A percentile compares a stretch with the other conserved stretches of the same genome.
Evolutionary conservation across 2,888 invertebrate species (phyloP).

Genomic region (Agrenia bidenticulata): DNA sequence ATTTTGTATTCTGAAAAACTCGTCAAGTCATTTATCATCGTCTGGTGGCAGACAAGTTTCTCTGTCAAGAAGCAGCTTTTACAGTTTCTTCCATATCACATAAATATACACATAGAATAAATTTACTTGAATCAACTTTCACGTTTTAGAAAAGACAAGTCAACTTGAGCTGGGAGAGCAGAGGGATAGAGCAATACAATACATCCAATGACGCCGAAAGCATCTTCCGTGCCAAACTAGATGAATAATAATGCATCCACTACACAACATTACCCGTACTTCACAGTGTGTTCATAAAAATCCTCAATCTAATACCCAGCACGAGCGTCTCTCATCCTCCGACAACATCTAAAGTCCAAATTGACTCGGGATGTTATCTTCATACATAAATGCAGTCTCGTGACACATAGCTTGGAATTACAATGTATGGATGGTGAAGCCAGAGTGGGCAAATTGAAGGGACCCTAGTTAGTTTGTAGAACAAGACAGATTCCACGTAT

Average conservation of each 20-base stretch:
- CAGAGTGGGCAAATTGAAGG: conserved; percentile 8
- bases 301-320: too few relatives aligned
- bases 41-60: conserved; percentile 34
- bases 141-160: not conserved
- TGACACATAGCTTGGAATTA: too few relatives aligned
- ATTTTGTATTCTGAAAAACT: conserved; percentile 25
- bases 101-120: conserved; percentile 22
- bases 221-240: conserved; percentile 5
- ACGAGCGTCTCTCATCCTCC: too few relatives aligned
- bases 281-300: too few relatives aligned
- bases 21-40: conserved; percentile 43
- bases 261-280: too few relatives aligned
- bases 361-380: too few relatives aligned
- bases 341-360: too few relatives aligned
- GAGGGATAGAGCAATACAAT: not conserved
- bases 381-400: too few relatives aligned
- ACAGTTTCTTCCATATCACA: conserved; percentile 22
- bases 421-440: not conserved
- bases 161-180: not conserved
- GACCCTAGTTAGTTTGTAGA: too few relatives aligned
- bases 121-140: conserved; percentile 30
- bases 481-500: not conserved
- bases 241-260: conserved; percentile 8
- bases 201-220: conserved; percentile 2
- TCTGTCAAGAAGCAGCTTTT: conserved; percentile 16